These are phyloP conservation scores for Spodoptera picta DNA, from an alignment of 2,888 invertebrate species.

Conservation along the genomic window DNA sequence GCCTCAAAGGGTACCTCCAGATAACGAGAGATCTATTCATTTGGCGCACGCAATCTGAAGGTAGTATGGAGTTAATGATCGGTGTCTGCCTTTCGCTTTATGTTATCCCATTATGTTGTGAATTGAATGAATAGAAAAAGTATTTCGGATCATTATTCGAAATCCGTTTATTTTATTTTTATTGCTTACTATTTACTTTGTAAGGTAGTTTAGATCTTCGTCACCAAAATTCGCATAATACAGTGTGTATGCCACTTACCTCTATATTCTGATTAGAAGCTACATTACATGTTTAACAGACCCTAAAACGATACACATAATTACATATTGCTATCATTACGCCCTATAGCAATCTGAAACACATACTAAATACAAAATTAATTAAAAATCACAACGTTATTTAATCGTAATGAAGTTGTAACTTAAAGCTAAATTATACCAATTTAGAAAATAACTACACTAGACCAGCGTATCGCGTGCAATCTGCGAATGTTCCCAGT, in stretches of 20 bases:
- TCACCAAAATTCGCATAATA: too few relatives aligned
- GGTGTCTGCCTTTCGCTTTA: conserved; percentile 1
- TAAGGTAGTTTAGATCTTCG: too few relatives aligned
- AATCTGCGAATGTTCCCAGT: conserved; percentile 39
- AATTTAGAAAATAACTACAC: conserved; percentile 10
- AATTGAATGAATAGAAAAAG: not conserved
- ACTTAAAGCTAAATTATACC: conserved; percentile 3
- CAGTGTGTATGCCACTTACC: too few relatives aligned
- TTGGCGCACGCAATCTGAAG: conserved; percentile 23
- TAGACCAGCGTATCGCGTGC: conserved; percentile 9
- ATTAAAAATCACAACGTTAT: too few relatives aligned
- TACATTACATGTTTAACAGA: too few relatives aligned
- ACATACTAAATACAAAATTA: too few relatives aligned
- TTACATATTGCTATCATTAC: too few relatives aligned
- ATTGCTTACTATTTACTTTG: too few relatives aligned
- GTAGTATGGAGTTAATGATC: conserved; percentile 26
- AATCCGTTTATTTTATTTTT: too few relatives aligned
- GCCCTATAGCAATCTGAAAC: too few relatives aligned
- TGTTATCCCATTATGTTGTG: conserved; percentile 1
- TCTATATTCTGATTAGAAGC: too few relatives aligned
- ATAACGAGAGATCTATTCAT: conserved; percentile 61
- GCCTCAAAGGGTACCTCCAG: conserved; percentile 54
- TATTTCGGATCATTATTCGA: not conserved
- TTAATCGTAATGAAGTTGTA: not conserved
- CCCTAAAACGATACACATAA: too few relatives aligned